Conservation (phyloP, 2,113 vertebrate genomes). For the Verasper variegatus region DNA sequence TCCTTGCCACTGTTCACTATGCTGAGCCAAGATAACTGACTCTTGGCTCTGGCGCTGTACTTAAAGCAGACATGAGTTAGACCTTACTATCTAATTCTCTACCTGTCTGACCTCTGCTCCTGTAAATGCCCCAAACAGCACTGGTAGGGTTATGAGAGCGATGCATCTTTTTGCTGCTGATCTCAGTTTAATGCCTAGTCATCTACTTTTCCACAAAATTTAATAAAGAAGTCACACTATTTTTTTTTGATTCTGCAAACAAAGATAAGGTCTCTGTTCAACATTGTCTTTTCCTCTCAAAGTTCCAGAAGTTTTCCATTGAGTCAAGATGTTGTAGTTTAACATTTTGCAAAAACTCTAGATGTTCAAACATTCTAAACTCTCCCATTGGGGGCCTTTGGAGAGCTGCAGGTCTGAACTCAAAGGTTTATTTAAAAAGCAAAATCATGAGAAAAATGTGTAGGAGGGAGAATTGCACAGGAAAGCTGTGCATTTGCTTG, state of each 20-base stretch:
- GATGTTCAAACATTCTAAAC: not conserved
- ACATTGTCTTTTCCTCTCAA: not conserved
- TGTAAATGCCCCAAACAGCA: no score
- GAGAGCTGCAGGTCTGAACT: not conserved
- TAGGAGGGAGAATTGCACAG: not conserved
- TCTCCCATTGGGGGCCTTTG: conserved; percentile 12
- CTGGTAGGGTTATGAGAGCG: no score
- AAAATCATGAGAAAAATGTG: not conserved
- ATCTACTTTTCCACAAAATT: no score
- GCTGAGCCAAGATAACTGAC: no score
- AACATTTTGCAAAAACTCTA: not conserved
- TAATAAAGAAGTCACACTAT: not conserved
- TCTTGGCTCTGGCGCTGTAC: no score
- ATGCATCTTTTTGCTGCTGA: no score
- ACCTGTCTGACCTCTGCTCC: no score
- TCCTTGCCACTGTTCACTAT: no score
- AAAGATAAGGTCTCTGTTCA: not conserved
- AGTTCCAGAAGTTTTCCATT: not conserved
- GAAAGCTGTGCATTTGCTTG: not conserved
- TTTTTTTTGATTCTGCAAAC: not conserved
- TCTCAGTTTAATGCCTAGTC: no score
- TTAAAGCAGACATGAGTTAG: no score
- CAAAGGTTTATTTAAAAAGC: conserved; percentile 8
- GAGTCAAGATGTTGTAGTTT: not conserved
- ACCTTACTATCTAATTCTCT: no score